A percentile compares a stretch with the other conserved stretches of the same genome.
Evolutionary conservation across 2,888 invertebrate species (phyloP).

Genomic region (Koerneria pararmatus): DNA sequence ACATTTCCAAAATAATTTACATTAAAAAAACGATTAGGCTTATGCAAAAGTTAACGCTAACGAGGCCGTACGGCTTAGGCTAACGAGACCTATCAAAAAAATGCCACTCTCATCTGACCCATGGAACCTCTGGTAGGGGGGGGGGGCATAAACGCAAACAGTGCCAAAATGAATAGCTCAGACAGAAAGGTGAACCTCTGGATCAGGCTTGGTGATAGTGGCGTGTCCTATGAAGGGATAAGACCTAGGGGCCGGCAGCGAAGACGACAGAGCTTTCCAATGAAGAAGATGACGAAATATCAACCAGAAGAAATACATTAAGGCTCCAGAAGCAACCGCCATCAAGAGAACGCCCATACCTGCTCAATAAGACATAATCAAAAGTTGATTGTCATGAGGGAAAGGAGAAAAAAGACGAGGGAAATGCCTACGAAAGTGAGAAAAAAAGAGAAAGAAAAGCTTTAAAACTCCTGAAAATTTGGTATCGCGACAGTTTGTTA

Average conservation of each 20-base stretch:
- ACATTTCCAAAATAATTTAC: no score
- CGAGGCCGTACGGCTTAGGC: no score
- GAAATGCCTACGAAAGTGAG: background rate
- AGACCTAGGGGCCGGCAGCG: conserved; percentile 9
- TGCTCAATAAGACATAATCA: background rate
- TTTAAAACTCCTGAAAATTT: no score
- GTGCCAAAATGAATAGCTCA: no score
- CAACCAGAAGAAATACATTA: background rate
- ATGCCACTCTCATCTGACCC: conserved; percentile 43
- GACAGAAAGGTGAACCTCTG: no score
- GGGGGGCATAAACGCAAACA: no score
- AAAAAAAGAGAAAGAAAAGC: no score
- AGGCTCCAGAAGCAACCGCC: background rate
- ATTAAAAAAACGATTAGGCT: no score
- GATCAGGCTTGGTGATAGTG: conserved; percentile 67
- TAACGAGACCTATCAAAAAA: no score
- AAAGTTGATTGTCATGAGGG: background rate
- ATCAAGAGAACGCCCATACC: conserved; percentile 17
- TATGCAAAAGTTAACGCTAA: no score
- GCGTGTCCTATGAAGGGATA: conserved; percentile 69
- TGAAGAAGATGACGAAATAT: conserved; percentile 7
- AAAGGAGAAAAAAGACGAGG: background rate
- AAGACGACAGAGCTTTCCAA: conserved; percentile 3
- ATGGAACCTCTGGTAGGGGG: no score
- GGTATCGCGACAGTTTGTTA: no score